phyloP scores from a whole-genome alignment of 1,140 invertebrate genomes.

The Phthorimaea operculella region DNA sequence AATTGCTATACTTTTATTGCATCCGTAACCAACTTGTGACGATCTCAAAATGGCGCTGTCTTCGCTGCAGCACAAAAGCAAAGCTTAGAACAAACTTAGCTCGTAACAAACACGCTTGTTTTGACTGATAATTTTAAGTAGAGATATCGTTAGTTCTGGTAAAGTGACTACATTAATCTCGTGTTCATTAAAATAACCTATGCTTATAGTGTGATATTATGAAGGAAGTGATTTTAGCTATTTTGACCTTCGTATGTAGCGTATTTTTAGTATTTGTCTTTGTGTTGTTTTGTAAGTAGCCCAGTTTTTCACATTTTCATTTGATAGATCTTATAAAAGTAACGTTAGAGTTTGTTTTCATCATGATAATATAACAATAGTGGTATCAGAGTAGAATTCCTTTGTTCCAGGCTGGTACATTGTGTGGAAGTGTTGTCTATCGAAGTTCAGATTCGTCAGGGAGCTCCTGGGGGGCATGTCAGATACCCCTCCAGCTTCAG shows the following conservation, averaged over 20 bases:
- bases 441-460: constrained; percentile 85
- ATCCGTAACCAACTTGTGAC: neutral
- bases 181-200: constrained; percentile 43
- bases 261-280: constrained; percentile 61
- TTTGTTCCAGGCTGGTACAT: constrained; percentile 85
- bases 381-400: constrained; percentile 5
- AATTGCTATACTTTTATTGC: no score
- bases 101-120: constrained; percentile 12
- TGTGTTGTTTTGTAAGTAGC: constrained; percentile 64
- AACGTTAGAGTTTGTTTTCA: no score
- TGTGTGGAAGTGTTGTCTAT: constrained; percentile 90
- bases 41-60: constrained; percentile 28
- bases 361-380: constrained; percentile 8
- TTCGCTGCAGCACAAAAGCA: constrained; percentile 10
- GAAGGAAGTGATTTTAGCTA: constrained; percentile 63
- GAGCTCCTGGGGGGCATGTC: constrained; percentile 82
- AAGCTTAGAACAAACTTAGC: neutral
- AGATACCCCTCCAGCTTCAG: constrained; percentile 64
- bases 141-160: constrained; percentile 31
- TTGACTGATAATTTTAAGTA: constrained; percentile 23
- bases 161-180: constrained; percentile 44
- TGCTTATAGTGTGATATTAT: constrained; percentile 47
- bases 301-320: constrained; percentile 8
- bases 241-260: constrained; percentile 59
- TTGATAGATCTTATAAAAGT: no score